Base-by-base conservation (phyloP, 2,888 invertebrate species). In the Rotaria sp. region DNA sequence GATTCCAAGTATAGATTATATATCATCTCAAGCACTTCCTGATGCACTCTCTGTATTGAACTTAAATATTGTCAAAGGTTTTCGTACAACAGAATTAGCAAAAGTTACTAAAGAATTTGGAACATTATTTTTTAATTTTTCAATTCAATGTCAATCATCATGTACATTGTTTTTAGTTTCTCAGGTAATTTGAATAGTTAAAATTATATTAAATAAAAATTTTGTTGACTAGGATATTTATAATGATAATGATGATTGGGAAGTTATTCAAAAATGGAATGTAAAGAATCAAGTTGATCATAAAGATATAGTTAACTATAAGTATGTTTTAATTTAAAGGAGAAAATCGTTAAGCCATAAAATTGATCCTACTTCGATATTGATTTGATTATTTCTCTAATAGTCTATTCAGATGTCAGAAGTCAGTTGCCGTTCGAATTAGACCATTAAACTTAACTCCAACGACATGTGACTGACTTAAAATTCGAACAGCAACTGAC, bases 121-220 rank as follows among this genome's bases (percentile, higher is more conserved):
- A 45, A 80, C 26, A 80, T 45, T 80, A 80, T 41, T 1, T 80
- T 80, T 80, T 80, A 80, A 80, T n/a, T 80, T 80, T 45, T 80
- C 80, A 41, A 45, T 45, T 4, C 26, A 24, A 45, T 80, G 80
- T 80, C n/a, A 45, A n/a, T 45, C 15, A n/a, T n/a, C 45, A 45
- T 80, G 80, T 45, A 11, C 26, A n/a, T 45, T 80, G 13, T 80
- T 80, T 10, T 45, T 80, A 45, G 45, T 45, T 2, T 26, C 80
- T 80, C n/a, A 41, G 15, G 80, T 80, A 80, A 67, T 30, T 35
- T 21, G 0, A 30, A 35, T 35, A 21, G 0, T 7, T 30, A 67
- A 35, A 30, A 18, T 67, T 67, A 1, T 11, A 15, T 35, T 67
- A 21, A 35, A 35, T 4, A 67, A 15, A 21, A 67, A 18, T 35